These are phyloP conservation scores for Lepidotrigona ventralis DNA, from an alignment of 1,140 invertebrate genomes.

Conservation along the genomic window DNA sequence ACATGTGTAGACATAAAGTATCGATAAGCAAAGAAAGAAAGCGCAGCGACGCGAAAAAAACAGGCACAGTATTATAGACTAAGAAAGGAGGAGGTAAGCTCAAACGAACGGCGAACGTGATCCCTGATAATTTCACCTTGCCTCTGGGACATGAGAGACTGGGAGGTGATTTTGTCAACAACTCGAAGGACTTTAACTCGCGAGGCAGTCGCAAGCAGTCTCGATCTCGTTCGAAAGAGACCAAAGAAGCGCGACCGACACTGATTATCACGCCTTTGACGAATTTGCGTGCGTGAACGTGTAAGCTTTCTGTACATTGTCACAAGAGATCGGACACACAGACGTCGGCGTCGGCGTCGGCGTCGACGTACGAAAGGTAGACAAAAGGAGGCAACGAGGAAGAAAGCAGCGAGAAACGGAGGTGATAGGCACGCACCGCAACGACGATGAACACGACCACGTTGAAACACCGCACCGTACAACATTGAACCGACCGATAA, in stretches of 20 bases:
- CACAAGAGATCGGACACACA: background rate
- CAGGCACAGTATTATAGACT: constrained; percentile 27
- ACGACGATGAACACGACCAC: too few relatives aligned
- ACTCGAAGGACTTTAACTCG: background rate
- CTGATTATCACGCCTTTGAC: background rate
- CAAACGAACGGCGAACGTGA: background rate
- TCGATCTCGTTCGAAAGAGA: background rate
- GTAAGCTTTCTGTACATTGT: background rate
- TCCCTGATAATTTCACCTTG: background rate
- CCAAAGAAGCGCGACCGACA: background rate
- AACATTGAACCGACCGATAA: constrained; percentile 28
- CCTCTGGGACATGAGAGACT: too few relatives aligned
- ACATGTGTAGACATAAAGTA: background rate
- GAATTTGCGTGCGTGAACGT: background rate
- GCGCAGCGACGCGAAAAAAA: constrained; percentile 40
- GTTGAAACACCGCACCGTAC: background rate
- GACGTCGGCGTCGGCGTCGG: too few relatives aligned
- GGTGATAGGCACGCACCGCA: background rate
- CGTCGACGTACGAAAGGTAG: background rate
- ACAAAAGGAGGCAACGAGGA: background rate
- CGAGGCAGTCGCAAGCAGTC: background rate
- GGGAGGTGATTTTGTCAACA: too few relatives aligned
- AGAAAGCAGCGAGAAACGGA: background rate
- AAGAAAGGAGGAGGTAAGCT: constrained; percentile 35
- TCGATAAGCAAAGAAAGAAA: constrained; percentile 48